Percentiles rank a stretch among this genome's conserved stretches.
Evolutionary conservation across 2,113 vertebrate genomes (phyloP).

Genomic region (Pelecanus crispus): DNA sequence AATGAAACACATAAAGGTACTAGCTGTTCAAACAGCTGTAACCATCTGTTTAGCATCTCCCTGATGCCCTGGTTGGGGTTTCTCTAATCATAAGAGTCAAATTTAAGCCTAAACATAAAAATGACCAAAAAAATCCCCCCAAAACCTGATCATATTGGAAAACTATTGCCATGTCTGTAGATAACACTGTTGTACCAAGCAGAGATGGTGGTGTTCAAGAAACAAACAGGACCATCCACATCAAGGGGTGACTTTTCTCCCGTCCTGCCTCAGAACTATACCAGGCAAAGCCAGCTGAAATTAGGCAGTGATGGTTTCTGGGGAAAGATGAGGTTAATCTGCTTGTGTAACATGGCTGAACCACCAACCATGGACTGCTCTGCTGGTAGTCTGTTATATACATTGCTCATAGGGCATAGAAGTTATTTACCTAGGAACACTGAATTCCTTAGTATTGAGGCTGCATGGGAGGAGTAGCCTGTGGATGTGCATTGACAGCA

Average conservation of each 20-base stretch:
- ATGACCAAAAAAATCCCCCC: fast-evolving
- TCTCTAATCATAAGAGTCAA: background rate
- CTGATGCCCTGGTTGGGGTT: background rate
- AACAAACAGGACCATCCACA: background rate
- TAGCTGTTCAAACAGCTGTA: background rate
- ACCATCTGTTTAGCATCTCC: background rate
- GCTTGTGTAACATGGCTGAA: background rate
- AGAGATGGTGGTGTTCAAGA: background rate
- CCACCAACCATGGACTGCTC: background rate
- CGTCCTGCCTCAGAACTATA: background rate
- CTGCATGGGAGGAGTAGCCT: background rate
- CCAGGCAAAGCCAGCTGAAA: background rate
- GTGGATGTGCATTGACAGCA: background rate
- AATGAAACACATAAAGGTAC: background rate
- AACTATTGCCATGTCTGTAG: background rate
- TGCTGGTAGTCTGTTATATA: background rate
- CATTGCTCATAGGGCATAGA: background rate
- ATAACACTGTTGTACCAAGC: background rate
- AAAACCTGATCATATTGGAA: background rate
- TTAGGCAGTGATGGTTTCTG: background rate
- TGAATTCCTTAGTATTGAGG: background rate
- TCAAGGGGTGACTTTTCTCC: background rate
- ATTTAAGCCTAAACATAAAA: background rate
- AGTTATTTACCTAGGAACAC: background rate
- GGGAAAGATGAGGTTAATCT: background rate